Evolutionary conservation across 2,113 vertebrate genomes (phyloP), one percentile per base, ranked within the genome.

Genomic region (Apteryx owenii): DNA sequence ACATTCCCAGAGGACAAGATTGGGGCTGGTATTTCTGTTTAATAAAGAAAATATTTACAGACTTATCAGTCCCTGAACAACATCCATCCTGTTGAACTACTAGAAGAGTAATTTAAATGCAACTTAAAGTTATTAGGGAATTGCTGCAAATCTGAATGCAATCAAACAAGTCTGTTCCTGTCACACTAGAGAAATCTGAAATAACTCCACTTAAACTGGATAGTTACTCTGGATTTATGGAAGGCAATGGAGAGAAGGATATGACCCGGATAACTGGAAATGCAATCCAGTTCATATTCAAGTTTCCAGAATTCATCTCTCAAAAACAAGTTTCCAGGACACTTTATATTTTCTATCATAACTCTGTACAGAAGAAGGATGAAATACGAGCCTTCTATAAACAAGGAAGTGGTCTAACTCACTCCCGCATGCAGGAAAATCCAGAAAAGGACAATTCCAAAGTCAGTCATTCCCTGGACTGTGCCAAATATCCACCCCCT

Each of bases 41-140:
- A 88, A 86, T 54, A 87, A 93, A 92, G 83, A 81, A 93, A 92
- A 79, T 81, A 95, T 85, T 96, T 90, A 86, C 46, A 88, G 58
- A 50, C 23, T 58, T 66, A 73, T 93, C 20, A 44, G 17, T 88
- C 58, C n/a, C 72, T 82, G 72, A 88, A 82, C 10, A 91, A 46
- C 40, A 69, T 85, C 69, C 48, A 95, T 85, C 62, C 80, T 91
- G 56, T 89, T 84, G 54, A 42, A 66, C 51, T 85, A 56, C 23
- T 31, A 88, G 73, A 65, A 73, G 73, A 71, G 53, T 75, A 1
- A 60, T 73, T 80, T 95, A 87, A 89, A 53, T 81, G 60, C 10
- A 81, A 60, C 73, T 76, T n/a, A 62, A 95, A 91, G 21, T 54
- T 77, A 72, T 38, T 18, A 76, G 22, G 65, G 50, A 94, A 95